Percentiles rank a stretch among this genome's conserved stretches.
Evolutionary conservation across 2,797 vertebrate genomes (phyloP).

Genomic region (Semaprochilodus insignis): DNA sequence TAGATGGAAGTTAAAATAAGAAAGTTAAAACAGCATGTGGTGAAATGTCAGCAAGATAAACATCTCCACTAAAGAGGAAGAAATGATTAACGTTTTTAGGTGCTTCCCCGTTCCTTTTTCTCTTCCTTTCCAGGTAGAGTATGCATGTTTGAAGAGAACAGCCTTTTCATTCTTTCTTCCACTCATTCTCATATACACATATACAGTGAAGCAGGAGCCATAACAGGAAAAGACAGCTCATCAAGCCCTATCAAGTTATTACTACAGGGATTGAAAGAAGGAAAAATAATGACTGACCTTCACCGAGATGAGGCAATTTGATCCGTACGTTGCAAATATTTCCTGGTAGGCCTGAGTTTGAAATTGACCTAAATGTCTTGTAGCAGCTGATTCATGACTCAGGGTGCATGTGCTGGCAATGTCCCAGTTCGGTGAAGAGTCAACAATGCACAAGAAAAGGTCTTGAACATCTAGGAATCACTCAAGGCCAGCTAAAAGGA

Average conservation of each 20-base stretch:
- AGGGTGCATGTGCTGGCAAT: too few relatives aligned
- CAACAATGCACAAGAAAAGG: too few relatives aligned
- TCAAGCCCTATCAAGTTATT: background rate
- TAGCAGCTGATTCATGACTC: too few relatives aligned
- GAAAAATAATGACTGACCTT: background rate
- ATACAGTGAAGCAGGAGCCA: background rate
- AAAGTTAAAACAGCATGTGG: background rate
- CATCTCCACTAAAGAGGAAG: background rate
- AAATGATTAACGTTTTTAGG: background rate
- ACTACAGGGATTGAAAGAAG: background rate
- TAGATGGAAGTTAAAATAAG: background rate
- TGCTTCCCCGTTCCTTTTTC: constrained; percentile 11
- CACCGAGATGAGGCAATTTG: background rate
- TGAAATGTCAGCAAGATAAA: background rate
- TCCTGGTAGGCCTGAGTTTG: background rate
- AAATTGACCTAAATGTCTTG: background rate
- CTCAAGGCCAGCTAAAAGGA: too few relatives aligned
- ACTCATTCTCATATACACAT: background rate
- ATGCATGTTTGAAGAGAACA: constrained; percentile 7
- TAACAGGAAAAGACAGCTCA: background rate
- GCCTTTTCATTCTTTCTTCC: background rate
- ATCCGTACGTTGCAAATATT: too few relatives aligned
- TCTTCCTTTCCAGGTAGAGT: constrained; percentile 12
- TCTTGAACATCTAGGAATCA: too few relatives aligned
- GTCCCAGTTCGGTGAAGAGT: too few relatives aligned